Evolutionary conservation across 2,888 invertebrate species (phyloP), one percentile per base, ranked within the genome.

Genomic region (Xanthorhoe designata): DNA sequence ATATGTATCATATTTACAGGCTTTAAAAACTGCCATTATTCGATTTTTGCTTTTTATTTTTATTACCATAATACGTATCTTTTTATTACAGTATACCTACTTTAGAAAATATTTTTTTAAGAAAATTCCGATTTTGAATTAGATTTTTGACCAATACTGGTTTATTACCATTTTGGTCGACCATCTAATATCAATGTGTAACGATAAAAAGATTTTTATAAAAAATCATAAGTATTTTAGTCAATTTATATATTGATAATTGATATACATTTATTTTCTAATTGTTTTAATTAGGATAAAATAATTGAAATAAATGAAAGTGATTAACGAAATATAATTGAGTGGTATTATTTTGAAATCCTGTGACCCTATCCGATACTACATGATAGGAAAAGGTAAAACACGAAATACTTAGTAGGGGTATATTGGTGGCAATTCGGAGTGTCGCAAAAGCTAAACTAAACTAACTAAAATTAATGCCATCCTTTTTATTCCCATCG

Each of bases 81-180:
- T 68, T 66, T 73, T 67, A 73, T 69, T 68, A 68, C 61, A 51
- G 35, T 64, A 45, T 76, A 76, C n/a, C n/a, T 42, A 69, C 54
- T 73, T 77, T 66, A 79, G 78, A 76, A n/a, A n/a, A 63, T 72
- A 69, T 78, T 76, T 81, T 77, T 75, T 72, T 79, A 80, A 80
- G 76, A 80, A 77, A 78, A 76, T 76, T 74, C 42, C 51, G n/a
- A 61, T 68, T 59, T 76, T 75, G 61, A 78, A 91, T 91, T 92
- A 91, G 91, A 88, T 77, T 83, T 90, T 92, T 91, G 91, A 87
- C 88, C 89, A 83, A n/a, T 85, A 78, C 87, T 85, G 92, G 84
- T 68, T 53, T 42, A 13, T 3, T 42, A 73, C 87, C 92, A 81
- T 84, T 75, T 81, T 86, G 90, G 90, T 90, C 84, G 92, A 92